phyloP scores from a whole-genome alignment of 2,113 vertebrate species.

The Nibea albiflora region DNA sequence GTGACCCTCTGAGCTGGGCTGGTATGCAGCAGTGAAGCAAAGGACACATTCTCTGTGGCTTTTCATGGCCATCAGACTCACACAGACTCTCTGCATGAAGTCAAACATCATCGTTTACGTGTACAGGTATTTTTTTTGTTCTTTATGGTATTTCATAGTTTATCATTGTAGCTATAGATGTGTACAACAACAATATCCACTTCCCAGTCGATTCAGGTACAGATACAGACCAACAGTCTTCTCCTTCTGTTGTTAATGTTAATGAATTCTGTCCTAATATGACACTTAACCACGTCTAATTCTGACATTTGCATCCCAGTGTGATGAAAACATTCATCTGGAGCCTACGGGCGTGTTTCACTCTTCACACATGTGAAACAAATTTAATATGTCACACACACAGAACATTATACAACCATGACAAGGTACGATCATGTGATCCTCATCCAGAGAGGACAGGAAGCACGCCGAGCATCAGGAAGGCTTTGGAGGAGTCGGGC shows the following conservation, averaged over 20 bases:
- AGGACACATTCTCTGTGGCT: not conserved
- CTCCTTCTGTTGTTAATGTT: no score
- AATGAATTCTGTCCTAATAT: no score
- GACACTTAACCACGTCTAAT: no score
- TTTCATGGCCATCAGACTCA: slow-evolving; percentile 18
- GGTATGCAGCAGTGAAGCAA: not conserved
- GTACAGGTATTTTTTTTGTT: no score
- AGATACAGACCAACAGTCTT: no score
- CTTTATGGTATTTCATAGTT: no score
- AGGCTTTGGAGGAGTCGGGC: slow-evolving; percentile 22
- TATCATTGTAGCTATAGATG: no score
- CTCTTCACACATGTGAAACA: not conserved
- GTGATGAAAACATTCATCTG: not conserved
- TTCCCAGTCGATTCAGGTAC: no score
- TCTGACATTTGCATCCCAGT: no score
- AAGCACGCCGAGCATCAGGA: slow-evolving; percentile 43
- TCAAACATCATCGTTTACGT: no score
- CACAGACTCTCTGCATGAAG: not conserved
- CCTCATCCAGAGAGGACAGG: slow-evolving; percentile 13
- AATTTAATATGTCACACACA: not conserved
- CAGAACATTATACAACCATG: not conserved
- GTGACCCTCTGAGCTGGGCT: not conserved
- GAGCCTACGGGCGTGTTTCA: not conserved
- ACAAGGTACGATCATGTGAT: not conserved
- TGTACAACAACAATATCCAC: no score